These are phyloP conservation scores for Phengaris alcon DNA, from an alignment of 2,888 invertebrate species.

Conservation along the genomic window DNA sequence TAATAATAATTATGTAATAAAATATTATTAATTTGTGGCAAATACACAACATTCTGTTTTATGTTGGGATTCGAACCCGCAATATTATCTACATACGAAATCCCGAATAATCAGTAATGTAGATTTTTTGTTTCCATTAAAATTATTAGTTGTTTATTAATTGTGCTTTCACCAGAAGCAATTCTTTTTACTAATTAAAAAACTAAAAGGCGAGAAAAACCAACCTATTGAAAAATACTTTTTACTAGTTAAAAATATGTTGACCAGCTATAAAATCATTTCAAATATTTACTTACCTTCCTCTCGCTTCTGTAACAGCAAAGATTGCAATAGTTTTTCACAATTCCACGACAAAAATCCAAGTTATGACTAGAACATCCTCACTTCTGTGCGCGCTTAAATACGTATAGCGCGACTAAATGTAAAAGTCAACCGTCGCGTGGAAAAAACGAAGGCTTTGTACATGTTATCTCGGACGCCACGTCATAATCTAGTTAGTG, in stretches of 20 bases:
- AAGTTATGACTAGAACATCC: neutral
- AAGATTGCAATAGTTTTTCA: neutral
- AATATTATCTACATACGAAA: no score
- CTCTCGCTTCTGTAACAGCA: neutral
- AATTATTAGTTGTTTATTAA: no score
- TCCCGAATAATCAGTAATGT: no score
- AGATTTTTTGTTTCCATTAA: no score
- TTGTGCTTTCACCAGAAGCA: no score
- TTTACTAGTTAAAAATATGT: neutral
- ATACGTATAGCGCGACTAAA: constrained; percentile 23
- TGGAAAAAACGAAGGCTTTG: neutral
- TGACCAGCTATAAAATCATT: neutral
- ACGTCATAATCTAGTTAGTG: constrained; percentile 2
- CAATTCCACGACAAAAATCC: neutral
- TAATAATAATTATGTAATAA: no score
- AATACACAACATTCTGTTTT: no score
- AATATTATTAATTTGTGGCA: no score
- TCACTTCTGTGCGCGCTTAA: neutral
- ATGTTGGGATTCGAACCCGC: no score
- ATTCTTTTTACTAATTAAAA: no score
- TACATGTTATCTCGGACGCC: neutral
- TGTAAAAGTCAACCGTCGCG: neutral
- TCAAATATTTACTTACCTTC: neutral
- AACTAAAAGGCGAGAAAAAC: no score
- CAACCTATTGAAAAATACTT: neutral